Percentiles rank a stretch among this genome's conserved stretches.
Conservation (phyloP, 2,113 vertebrate genomes). For the Toxostoma redivivum region DNA sequence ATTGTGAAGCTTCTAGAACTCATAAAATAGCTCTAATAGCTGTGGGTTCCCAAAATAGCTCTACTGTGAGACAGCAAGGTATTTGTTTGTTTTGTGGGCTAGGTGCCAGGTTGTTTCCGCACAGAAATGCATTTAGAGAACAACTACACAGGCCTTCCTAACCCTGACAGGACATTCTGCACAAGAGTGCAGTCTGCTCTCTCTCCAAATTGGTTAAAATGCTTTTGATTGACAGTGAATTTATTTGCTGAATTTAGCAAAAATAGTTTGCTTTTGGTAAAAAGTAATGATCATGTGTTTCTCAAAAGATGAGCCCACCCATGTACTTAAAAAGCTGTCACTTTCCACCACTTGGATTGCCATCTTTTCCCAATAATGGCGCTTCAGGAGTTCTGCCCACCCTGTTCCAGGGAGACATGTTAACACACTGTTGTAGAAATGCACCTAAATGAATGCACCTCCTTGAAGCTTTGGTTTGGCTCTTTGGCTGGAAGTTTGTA, state of each 20-base stretch:
- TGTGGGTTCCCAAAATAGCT: neutral
- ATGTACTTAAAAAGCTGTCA: neutral
- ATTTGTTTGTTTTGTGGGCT: constrained; percentile 20
- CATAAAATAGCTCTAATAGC: neutral
- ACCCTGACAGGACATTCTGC: neutral
- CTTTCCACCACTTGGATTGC: neutral
- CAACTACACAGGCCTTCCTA: neutral
- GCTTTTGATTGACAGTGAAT: neutral
- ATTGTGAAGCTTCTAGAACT: constrained; percentile 22
- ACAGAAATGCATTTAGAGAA: neutral
- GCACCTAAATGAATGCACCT: neutral
- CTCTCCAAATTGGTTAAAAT: neutral
- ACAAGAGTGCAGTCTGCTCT: neutral
- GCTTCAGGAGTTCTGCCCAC: neutral
- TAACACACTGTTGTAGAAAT: neutral
- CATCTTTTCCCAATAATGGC: neutral
- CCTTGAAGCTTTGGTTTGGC: neutral
- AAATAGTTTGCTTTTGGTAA: neutral
- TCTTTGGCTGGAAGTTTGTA: neutral
- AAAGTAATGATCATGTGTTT: fast-evolving
- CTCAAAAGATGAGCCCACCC: neutral
- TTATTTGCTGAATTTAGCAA: neutral
- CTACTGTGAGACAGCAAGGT: neutral
- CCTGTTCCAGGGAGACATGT: neutral
- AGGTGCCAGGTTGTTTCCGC: neutral